Evolutionary conservation across 2,888 invertebrate genomes (phyloP), one percentile per base, ranked within the genome.

Genomic region (Hololepta plana): DNA sequence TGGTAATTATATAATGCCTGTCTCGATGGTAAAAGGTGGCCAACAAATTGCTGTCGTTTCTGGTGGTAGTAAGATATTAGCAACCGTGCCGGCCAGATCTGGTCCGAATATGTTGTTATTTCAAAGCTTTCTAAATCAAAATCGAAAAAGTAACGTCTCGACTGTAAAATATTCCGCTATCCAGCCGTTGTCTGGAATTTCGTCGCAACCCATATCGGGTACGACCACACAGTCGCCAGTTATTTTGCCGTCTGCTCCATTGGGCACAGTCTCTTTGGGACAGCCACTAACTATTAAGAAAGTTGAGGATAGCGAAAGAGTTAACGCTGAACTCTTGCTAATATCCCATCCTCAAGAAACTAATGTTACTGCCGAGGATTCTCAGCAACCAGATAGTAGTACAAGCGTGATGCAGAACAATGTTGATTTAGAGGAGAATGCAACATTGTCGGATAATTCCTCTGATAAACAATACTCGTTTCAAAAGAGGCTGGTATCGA

Each of bases 11-110:
- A 64, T 75, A 31, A 49, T 75, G 37, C 75, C 75, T 1, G 70
- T 74, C 38, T 72, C 72, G 3, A 64, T 74, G 58, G 63, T 75
- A 31, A 75, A 75, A 50, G 66, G 72, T 5, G 69, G 72, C 2
- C 72, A 74, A 43, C 73, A 73, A 41, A 72, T 74, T 31, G 72
- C 73, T 3, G 72, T 74, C 32, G 72, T 75, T 3, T 73, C 74
- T 4, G 72, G 73, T 35, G 68, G 71, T 4, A 72, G 72, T 27
- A 63, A 64, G 42, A 55, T 64, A 37, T 46, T 51, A 39, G 31
- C 68, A 51, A 38, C 68, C 51, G 49, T 54, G 55, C 43, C 51
- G 53, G 44, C 64, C 47, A 32, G 66, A 56, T 32, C 53, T 30
- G 47, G 69, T 1, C 63, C 71, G 1, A 72, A 72, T 37, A 63